phyloP scores from a whole-genome alignment of 2,797 vertebrate genomes.

The Artibeus jamaicensis region DNA sequence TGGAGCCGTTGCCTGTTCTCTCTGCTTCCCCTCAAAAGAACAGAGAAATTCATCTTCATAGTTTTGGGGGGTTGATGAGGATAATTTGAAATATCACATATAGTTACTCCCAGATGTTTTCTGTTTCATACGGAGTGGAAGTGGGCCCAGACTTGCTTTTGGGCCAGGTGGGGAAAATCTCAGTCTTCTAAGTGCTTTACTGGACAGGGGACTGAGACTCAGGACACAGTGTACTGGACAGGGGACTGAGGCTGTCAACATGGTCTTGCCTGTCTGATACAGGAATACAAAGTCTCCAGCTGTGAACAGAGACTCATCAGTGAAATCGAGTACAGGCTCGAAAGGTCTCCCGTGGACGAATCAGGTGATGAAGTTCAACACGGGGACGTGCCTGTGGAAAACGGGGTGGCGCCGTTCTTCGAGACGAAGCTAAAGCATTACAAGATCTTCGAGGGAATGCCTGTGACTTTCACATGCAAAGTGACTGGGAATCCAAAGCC shows the following conservation, averaged over 20 bases:
- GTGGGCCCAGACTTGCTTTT: slow-evolving; percentile 55
- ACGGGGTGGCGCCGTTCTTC: slow-evolving; percentile 87
- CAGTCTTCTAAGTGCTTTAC: not conserved
- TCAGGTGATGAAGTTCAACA: slow-evolving; percentile 92
- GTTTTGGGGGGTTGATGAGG: slow-evolving; percentile 41
- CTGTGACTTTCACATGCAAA: slow-evolving; percentile 94
- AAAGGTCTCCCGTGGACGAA: slow-evolving; percentile 95
- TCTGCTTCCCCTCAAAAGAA: not conserved
- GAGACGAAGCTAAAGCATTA: slow-evolving; percentile 95
- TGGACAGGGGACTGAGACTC: not conserved
- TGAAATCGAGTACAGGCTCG: slow-evolving; percentile 97
- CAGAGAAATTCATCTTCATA: slow-evolving; percentile 49
- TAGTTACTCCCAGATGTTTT: slow-evolving; percentile 66
- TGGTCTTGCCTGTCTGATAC: slow-evolving; percentile 38
- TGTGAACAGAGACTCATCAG: slow-evolving; percentile 98
- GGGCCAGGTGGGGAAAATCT: slow-evolving; percentile 4
- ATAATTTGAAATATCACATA: slow-evolving; percentile 68
- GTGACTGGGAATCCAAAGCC: slow-evolving; percentile 94
- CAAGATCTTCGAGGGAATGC: slow-evolving; percentile 99
- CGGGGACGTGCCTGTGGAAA: slow-evolving; percentile 83
- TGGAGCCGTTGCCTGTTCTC: not conserved
- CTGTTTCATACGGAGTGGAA: slow-evolving; percentile 58
- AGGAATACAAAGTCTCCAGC: slow-evolving; percentile 99
- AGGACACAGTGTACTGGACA: accelerated
- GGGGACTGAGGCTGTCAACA: not conserved